phyloP scores from a whole-genome alignment of 2,113 vertebrate species.

The Phylloscopus whistleri region DNA sequence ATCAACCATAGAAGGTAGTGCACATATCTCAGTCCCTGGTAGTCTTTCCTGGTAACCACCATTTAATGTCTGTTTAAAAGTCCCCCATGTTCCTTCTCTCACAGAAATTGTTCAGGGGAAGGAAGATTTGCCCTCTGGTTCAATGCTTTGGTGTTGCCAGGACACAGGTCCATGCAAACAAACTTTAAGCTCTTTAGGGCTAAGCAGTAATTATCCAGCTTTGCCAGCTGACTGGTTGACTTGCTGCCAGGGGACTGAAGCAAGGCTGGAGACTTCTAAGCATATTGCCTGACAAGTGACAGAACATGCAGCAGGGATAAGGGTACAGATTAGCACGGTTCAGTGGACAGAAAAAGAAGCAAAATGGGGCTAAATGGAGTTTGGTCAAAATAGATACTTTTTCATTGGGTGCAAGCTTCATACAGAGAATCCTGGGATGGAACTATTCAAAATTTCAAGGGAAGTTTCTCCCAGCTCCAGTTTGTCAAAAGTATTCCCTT shows the following conservation, averaged over 20 bases:
- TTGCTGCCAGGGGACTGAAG: slow-evolving; percentile 40
- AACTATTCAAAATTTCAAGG: neutral
- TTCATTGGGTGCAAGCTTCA: neutral
- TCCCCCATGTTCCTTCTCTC: neutral
- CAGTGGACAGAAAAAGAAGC: neutral
- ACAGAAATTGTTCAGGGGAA: neutral
- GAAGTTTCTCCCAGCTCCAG: neutral
- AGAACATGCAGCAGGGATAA: neutral
- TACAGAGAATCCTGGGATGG: neutral
- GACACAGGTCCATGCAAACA: slow-evolving; percentile 21
- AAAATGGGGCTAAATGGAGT: neutral
- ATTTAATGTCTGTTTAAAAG: neutral
- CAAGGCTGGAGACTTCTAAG: slow-evolving; percentile 1
- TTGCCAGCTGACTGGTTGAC: slow-evolving; percentile 47
- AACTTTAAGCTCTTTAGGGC: slow-evolving; percentile 31
- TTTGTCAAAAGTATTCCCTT: neutral
- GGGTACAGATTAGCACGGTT: neutral
- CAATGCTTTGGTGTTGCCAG: slow-evolving; percentile 18
- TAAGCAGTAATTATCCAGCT: slow-evolving; percentile 54
- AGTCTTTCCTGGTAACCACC: neutral
- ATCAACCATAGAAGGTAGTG: neutral
- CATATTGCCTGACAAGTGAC: neutral
- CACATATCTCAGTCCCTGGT: neutral
- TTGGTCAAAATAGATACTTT: neutral
- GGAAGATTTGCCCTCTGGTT: neutral